Evolutionary conservation across 2,797 vertebrate species (phyloP).

Genomic region (Acanthurus lineatus): DNA sequence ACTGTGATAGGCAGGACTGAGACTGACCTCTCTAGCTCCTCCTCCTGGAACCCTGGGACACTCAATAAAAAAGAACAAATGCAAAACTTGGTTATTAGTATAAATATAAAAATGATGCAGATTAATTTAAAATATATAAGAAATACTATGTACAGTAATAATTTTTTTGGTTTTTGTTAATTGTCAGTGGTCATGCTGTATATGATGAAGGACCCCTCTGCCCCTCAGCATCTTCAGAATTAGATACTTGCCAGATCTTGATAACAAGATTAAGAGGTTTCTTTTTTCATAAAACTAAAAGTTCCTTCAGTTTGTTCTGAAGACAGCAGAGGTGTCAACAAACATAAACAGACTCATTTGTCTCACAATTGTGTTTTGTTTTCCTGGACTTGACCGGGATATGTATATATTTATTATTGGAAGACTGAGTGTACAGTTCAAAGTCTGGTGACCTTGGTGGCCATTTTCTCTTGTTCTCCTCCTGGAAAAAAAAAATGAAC

Average conservation of each 20-base stretch:
- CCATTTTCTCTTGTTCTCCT: conserved; percentile 77
- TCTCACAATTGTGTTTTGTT: conserved; percentile 57
- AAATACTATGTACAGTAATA: conserved; percentile 90
- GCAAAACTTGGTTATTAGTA: conserved; percentile 85
- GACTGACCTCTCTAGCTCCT: conserved; percentile 66
- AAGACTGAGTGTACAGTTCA: conserved; percentile 82
- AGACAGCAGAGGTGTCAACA: conserved; percentile 75
- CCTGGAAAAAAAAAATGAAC: conserved; percentile 55
- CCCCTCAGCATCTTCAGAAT: conserved; percentile 78
- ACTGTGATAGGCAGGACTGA: conserved; percentile 67
- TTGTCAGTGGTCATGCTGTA: conserved; percentile 84
- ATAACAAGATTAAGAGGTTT: conserved; percentile 65
- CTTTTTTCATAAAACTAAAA: conserved; percentile 69
- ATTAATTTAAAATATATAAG: conserved; percentile 91
- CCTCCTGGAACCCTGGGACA: conserved; percentile 70
- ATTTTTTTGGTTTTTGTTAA: conserved; percentile 82
- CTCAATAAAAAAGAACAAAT: conserved; percentile 79
- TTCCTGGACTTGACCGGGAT: conserved; percentile 77
- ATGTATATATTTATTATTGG: conserved; percentile 87
- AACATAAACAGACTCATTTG: conserved; percentile 66
- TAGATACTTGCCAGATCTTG: conserved; percentile 78
- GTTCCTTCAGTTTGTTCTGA: conserved; percentile 68
- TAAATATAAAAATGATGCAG: conserved; percentile 90
- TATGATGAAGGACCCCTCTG: conserved; percentile 76
- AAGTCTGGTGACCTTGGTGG: conserved; percentile 79